phyloP scores from a whole-genome alignment of 2,797 vertebrate genomes.

The Hoplostethus mediterraneus region DNA sequence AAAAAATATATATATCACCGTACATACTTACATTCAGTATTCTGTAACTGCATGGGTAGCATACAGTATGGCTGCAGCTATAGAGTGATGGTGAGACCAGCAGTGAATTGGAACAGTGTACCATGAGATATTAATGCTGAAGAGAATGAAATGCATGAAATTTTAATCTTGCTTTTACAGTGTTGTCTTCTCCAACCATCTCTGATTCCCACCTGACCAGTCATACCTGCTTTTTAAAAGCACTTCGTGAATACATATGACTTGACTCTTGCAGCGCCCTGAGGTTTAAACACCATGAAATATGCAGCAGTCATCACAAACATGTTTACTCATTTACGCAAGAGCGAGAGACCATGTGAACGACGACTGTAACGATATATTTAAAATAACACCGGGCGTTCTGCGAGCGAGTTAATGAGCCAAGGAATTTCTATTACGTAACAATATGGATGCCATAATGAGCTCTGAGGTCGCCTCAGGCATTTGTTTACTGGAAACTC shows the following conservation, averaged over 20 bases:
- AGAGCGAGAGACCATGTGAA: constrained; percentile 6
- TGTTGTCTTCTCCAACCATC: background rate
- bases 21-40: too few species aligned
- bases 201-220: too few species aligned
- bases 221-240: too few species aligned
- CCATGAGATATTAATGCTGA: background rate
- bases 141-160: background rate
- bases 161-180: constrained; percentile 5
- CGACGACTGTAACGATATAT: constrained; percentile 12
- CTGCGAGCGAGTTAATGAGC: constrained; percentile 23
- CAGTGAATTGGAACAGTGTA: too few species aligned
- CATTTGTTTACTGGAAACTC: constrained; percentile 54
- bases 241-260: background rate
- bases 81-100: too few species aligned
- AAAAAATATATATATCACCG: too few species aligned
- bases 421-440: constrained; percentile 31
- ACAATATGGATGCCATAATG: constrained; percentile 33
- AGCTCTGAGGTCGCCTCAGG: constrained; percentile 41
- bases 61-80: background rate
- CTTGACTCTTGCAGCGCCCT: background rate
- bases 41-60: too few species aligned
- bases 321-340: constrained; percentile 12
- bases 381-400: constrained; percentile 25
- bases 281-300: background rate
- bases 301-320: background rate